A percentile compares a stretch with the other conserved stretches of the same genome.
These are phyloP conservation scores for Enteromius thamalakanensis DNA, from an alignment of 2,797 vertebrate genomes.

Conservation along the genomic window DNA sequence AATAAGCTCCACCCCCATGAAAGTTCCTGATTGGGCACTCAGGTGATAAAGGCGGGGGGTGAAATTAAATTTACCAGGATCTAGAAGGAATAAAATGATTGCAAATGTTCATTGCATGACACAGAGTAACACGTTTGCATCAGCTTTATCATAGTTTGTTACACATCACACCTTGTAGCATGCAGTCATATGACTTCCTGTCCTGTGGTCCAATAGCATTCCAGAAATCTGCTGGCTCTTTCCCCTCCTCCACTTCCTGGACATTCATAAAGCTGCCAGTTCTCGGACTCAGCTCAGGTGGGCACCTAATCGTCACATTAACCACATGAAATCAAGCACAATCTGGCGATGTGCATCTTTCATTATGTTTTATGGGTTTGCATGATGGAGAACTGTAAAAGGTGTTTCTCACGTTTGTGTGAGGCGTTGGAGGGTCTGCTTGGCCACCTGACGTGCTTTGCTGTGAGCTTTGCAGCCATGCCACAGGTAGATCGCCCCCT, in stretches of 20 bases:
- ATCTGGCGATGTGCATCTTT: not conserved
- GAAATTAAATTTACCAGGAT: conserved; percentile 82
- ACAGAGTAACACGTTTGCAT: not conserved
- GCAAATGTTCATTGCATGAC: not conserved
- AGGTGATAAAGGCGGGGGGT: conserved; percentile 81
- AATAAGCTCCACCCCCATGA: conserved; percentile 72
- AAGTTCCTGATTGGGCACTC: conserved; percentile 71
- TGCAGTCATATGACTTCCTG: conserved; percentile 83
- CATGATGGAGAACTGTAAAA: not conserved
- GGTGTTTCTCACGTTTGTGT: conserved; percentile 67
- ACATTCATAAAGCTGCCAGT: conserved; percentile 64
- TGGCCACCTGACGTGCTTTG: conserved; percentile 73
- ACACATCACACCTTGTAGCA: conserved; percentile 77
- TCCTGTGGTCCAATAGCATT: conserved; percentile 76
- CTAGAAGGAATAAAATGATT: conserved; percentile 59
- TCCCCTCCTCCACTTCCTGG: conserved; percentile 77
- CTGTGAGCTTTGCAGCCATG: conserved; percentile 77
- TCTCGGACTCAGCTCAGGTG: conserved; percentile 74
- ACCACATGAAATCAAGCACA: conserved; percentile 22
- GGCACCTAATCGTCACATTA: conserved; percentile 66
- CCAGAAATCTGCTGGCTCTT: conserved; percentile 81
- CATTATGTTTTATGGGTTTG: not conserved
- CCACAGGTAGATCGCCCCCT: conserved; percentile 77
- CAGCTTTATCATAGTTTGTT: not conserved
- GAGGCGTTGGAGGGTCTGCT: conserved; percentile 70